Base-by-base conservation (phyloP, 2,797 vertebrate genomes). In the Aphelocoma californica region DNA sequence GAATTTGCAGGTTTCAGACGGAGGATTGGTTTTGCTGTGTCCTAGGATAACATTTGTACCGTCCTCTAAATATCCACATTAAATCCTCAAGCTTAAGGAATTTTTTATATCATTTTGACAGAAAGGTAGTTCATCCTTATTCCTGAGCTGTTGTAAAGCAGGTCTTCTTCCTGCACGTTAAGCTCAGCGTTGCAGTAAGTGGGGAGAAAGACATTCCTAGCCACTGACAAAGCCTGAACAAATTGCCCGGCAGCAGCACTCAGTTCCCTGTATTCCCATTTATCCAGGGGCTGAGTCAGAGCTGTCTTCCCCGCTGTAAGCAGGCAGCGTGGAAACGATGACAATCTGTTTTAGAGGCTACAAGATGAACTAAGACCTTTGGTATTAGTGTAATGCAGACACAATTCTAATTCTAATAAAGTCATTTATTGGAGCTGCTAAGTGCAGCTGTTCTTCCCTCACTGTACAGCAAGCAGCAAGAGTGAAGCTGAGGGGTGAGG, bases 311-410 rank as follows among this genome's bases (percentile, higher is more conserved):
- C 80, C 73, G 70, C 54, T 19, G 16, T 20, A 88, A 92, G 78
- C 45, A 67, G 44, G 50, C 70, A 86, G 89, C 24, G 70, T 72
- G 90, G 88, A 95, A 93, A 96, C 10, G 51, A 91, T 88, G 80
- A 86, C 82, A 90, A 60, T 53, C 84, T 71, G 29, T 31, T 95
- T 85, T 50, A 92, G 66, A 89, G 50, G 51, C 92, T 83, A 75
- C 70, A 81, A 53, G 67, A 89, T 89, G 91, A 97, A 90, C 74
- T 70, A 88, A 97, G 91, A 60, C 47, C 56, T 92, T 38, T 93
- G 92, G 87, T 61, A 94, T 86, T 70, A 84, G 57, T 15, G 81
- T 56, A 93, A 93, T 5, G 25, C 72, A 93, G 87, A 62, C 86
- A 85, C 69, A 86, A 75, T 42, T 82, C 85, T 77, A 83, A 92